These are phyloP conservation scores for Echinops telfairi DNA, from an alignment of 2,113 vertebrate species.

Conservation along the genomic window DNA sequence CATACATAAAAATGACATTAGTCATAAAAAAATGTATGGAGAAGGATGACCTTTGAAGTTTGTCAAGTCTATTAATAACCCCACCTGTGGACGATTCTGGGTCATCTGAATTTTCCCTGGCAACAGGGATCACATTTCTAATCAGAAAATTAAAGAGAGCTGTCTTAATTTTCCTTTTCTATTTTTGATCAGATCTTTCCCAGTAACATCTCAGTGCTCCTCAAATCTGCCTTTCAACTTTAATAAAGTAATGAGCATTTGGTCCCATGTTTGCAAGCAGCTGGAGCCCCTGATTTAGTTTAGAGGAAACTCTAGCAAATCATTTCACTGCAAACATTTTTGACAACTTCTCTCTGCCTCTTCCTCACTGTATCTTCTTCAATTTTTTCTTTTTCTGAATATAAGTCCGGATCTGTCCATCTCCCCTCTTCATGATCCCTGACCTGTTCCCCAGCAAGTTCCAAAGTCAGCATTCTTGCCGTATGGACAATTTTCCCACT, in stretches of 20 bases:
- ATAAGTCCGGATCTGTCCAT: not conserved
- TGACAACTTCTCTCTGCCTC: not conserved
- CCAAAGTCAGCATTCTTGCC: not conserved
- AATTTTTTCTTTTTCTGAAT: not conserved
- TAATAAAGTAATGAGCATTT: not conserved
- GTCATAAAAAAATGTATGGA: not conserved
- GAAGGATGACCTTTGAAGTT: not conserved
- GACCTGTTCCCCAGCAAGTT: not conserved
- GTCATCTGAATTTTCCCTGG: not conserved
- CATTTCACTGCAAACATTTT: not conserved
- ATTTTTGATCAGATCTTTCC: not conserved
- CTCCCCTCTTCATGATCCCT: not conserved
- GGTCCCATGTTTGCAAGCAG: not conserved
- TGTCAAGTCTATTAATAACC: not conserved
- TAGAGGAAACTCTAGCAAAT: not conserved
- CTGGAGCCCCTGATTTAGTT: not conserved
- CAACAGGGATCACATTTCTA: not conserved
- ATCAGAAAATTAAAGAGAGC: not conserved
- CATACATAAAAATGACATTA: not conserved
- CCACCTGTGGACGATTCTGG: not conserved
- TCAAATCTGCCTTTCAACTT: not conserved
- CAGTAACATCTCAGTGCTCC: not conserved
- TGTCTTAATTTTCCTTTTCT: not conserved
- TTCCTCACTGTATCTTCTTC: not conserved
- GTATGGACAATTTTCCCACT: not conserved